Evolutionary conservation across 2,113 vertebrate genomes (phyloP), one percentile per base, ranked within the genome.

Genomic region (Micronycteris hirsuta): DNA sequence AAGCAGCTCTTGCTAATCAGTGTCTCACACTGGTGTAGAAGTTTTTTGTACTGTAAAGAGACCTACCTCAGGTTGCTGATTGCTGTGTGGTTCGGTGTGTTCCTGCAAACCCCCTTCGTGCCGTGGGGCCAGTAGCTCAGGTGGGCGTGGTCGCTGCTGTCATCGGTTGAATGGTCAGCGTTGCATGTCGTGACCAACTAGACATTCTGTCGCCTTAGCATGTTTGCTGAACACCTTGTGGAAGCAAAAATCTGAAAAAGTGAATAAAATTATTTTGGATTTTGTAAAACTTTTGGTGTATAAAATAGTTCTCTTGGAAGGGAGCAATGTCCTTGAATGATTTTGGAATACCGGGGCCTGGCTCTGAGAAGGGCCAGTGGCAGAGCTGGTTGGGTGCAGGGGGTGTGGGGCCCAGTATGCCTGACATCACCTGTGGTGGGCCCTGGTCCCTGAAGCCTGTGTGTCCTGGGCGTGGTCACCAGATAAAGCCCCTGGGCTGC

Each of bases 191-290:
- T 98, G 98, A 98, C 98, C 98, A 97, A 98, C 97, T 98, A 97
- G 98, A 98, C 98, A 97, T 98, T 98, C 98, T 98, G 98, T 99
- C 99, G 98, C 99, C 99, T 99, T 99, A 99, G 99, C 99, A 99
- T 99, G 99, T 99, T 98, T 98, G 98, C 98, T 98, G 98, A 98
- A 98, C 98, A 98, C 99, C 98, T 99, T 98, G 97, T 98, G 77
- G 97, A 98, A 97, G 97, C 98, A 98, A 97, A 98, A 98, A 97
- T 98, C 97, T 97, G 97, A 96, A 97, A 97, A 98, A 98, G 97
- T 98, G 97, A 99, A 99, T 98, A 99, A 98, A 99, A 98, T 97
- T 99, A 99, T 99, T 99, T 99, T 99, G 98, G 98, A 97, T 98
- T 99, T 99, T 98, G 97, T 96, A 97, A 96, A 97, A 78, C 76